These are phyloP conservation scores for Pseudolaguvia tuberculata DNA, from an alignment of 2,113 vertebrate species.

Conservation along the genomic window DNA sequence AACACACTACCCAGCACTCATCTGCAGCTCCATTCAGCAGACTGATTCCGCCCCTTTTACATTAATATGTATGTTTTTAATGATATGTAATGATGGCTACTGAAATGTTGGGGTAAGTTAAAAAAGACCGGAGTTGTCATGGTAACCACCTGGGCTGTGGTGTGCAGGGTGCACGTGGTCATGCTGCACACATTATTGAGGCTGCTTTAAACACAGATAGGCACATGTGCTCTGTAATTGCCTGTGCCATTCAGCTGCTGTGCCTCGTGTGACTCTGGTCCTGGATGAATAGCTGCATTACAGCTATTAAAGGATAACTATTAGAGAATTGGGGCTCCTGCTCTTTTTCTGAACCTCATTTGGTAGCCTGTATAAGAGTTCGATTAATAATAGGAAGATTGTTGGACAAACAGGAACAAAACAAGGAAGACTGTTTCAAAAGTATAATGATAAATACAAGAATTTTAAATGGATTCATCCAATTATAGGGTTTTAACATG, in stretches of 20 bases:
- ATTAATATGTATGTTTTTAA: slow-evolving; percentile 97
- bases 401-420: slow-evolving; percentile 36
- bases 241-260: slow-evolving; percentile 88
- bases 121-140: slow-evolving; percentile 82
- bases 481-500: background rate
- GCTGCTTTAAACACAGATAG: slow-evolving; percentile 66
- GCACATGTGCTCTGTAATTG: slow-evolving; percentile 86
- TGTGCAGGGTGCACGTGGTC: slow-evolving; percentile 83
- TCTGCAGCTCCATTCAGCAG: slow-evolving; percentile 57
- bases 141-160: slow-evolving; percentile 83
- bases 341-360: slow-evolving; percentile 77
- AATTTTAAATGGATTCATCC: slow-evolving; percentile 11
- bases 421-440: background rate
- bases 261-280: slow-evolving; percentile 92
- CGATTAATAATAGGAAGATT: slow-evolving; percentile 79
- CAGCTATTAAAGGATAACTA: slow-evolving; percentile 83
- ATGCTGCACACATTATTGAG: slow-evolving; percentile 82
- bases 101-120: slow-evolving; percentile 84
- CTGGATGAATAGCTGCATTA: slow-evolving; percentile 93
- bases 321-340: slow-evolving; percentile 85
- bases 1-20: slow-evolving; percentile 64
- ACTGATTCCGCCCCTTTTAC: slow-evolving; percentile 75
- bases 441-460: slow-evolving; percentile 14
- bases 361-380: slow-evolving; percentile 70
- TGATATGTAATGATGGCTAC: slow-evolving; percentile 95